Base-by-base conservation (phyloP, 2,113 vertebrate species). In the Sitta europaea region DNA sequence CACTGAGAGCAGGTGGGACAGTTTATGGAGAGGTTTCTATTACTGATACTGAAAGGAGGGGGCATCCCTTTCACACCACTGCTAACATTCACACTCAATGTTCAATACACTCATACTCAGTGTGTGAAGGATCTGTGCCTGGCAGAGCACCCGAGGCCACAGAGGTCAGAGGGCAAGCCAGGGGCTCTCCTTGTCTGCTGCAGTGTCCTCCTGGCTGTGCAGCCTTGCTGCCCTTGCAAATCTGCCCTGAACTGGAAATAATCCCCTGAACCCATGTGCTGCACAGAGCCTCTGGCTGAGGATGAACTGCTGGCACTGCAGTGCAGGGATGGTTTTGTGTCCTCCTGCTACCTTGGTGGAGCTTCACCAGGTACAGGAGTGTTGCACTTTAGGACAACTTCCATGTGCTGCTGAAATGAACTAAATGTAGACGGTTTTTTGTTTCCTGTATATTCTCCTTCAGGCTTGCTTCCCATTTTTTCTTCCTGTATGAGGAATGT, bases 101-200 rank as follows among this genome's bases (percentile, higher is more conserved):
- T 5, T 36, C 27, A 58, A 7, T 14, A 6, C 31, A 27, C 21
- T 0, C 43, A 15, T 17, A 19, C 22, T 15, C 27, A 25, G 35
- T 0, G 0, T 28, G 48, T 14, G 82, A 43, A 51, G 9, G 19
- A 18, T 27, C 8, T 11, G n/a, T 42, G 36, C 23, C 53, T 38
- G 45, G 14, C 42, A 43, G 10, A 74, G 29, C 51, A 38, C 20
- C 16, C 35, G 14, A 23, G 55, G 36, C 43, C 35, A 11, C 23
- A 47, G 25, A 2, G 35, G 13, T 48, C 29, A 53, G 51, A 70
- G 38, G 3, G 24, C 24, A 54, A 61, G 22, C 16, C 16, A 28
- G 11, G 25, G 25, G 31, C 9, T 54, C 54, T 38, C 31, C 25
- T 50, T 4, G 11, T n/a, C 12, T 71, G 48, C 62, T 89, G 27